A percentile compares a stretch with the other conserved stretches of the same genome.
These are phyloP conservation scores for Trichosurus vulpecula DNA, from an alignment of 2,797 vertebrate genomes.

Conservation along the genomic window DNA sequence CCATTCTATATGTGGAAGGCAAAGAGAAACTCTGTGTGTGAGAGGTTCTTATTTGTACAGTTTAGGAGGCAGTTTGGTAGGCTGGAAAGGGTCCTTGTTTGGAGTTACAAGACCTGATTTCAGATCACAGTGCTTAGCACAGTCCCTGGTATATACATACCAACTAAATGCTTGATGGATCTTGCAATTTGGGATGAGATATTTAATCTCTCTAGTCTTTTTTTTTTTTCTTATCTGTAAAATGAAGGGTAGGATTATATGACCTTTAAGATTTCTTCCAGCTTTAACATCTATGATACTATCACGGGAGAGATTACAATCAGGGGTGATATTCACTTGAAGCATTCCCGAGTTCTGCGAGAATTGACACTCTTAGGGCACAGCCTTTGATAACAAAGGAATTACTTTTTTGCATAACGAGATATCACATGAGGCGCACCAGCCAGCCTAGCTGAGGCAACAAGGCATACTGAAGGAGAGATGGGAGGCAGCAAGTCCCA, in stretches of 20 bases:
- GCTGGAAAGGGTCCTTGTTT: neutral
- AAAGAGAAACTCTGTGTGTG: neutral
- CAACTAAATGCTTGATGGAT: neutral
- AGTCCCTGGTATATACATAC: neutral
- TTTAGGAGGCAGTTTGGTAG: neutral
- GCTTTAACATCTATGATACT: neutral
- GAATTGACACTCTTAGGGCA: neutral
- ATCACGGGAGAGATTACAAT: neutral
- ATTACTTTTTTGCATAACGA: neutral
- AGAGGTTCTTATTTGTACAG: neutral
- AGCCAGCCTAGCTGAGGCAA: neutral
- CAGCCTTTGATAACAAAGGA: neutral
- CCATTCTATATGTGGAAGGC: neutral
- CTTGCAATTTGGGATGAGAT: neutral
- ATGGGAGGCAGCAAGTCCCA: neutral
- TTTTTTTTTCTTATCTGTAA: neutral
- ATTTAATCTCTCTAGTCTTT: neutral
- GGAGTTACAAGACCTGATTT: neutral
- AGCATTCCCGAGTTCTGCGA: neutral
- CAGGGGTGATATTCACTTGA: neutral
- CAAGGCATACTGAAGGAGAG: neutral
- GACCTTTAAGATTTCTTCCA: neutral
- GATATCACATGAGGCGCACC: neutral
- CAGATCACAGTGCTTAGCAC: neutral
- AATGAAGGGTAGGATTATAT: neutral